Evolutionary conservation across 2,797 vertebrate species (phyloP).

Genomic region (Labroides dimidiatus): DNA sequence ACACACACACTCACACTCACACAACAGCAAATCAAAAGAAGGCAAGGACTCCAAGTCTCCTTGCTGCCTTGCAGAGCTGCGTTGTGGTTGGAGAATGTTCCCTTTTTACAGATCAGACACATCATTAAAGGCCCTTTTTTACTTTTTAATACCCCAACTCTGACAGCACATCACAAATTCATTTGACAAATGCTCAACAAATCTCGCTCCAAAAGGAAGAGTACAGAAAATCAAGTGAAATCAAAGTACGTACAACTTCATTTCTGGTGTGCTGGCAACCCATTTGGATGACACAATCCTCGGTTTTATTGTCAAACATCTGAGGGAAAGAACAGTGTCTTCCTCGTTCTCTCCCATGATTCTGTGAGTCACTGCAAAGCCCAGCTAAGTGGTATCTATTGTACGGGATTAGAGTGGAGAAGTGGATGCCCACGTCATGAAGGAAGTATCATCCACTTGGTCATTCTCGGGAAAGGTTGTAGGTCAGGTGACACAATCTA

Average conservation of each 20-base stretch:
- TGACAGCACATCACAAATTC: slow-evolving; percentile 9
- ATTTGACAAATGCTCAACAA: slow-evolving; percentile 27
- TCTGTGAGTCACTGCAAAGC: slow-evolving; percentile 48
- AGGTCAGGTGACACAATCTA: slow-evolving; percentile 2
- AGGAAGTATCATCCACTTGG: slow-evolving; percentile 32
- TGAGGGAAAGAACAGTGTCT: slow-evolving; percentile 28
- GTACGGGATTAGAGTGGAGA: slow-evolving; percentile 57
- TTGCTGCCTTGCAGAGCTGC: slow-evolving; percentile 16
- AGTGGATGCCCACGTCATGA: neutral
- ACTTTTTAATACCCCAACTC: slow-evolving; percentile 19
- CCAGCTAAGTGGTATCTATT: slow-evolving; percentile 44
- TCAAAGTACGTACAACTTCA: slow-evolving; percentile 67
- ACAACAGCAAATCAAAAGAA: slow-evolving; percentile 38
- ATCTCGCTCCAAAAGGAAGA: slow-evolving; percentile 7
- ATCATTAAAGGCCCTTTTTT: slow-evolving; percentile 37
- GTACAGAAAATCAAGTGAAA: slow-evolving; percentile 45
- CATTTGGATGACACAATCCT: slow-evolving; percentile 61
- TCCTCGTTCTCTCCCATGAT: slow-evolving; percentile 39
- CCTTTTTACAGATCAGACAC: slow-evolving; percentile 47
- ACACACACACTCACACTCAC: slow-evolving; percentile 11
- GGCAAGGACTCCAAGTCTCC: slow-evolving; percentile 31
- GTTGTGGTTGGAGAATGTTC: slow-evolving; percentile 7
- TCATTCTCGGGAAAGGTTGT: slow-evolving; percentile 20
- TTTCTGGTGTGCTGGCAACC: slow-evolving; percentile 55
- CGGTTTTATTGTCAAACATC: slow-evolving; percentile 37